These are phyloP conservation scores for Amphiura filiformis DNA, from an alignment of 35 echinoderm and acorn worm genomes.

Conservation along the genomic window DNA sequence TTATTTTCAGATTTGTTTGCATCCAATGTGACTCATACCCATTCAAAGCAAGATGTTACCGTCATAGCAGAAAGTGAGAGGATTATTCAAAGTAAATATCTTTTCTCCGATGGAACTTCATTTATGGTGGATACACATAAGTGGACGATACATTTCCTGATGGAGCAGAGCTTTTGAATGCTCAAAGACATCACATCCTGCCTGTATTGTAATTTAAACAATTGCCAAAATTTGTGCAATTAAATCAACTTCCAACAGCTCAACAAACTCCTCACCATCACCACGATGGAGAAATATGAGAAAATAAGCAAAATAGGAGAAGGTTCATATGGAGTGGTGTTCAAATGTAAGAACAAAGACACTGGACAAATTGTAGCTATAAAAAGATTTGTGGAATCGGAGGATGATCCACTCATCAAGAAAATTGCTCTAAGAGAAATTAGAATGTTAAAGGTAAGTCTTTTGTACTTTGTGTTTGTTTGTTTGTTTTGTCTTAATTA, in stretches of 20 bases:
- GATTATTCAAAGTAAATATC: too few species aligned
- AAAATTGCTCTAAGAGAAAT: slow-evolving; percentile 99
- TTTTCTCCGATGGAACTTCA: too few species aligned
- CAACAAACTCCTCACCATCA: not conserved
- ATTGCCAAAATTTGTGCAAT: not conserved
- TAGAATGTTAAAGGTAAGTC: slow-evolving; percentile 99
- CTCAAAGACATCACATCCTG: not conserved
- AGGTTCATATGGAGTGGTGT: slow-evolving; percentile 98
- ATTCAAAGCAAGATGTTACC: too few species aligned
- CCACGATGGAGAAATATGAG: slow-evolving; percentile 98
- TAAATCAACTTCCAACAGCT: not conserved
- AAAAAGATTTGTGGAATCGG: slow-evolving; percentile 97
- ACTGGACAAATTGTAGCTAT: slow-evolving; percentile 94
- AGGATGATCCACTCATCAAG: slow-evolving; percentile 97
- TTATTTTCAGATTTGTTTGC: too few species aligned
- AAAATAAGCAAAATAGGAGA: slow-evolving; percentile 98
- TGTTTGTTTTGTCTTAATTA: slow-evolving; percentile 14
- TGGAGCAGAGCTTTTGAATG: not conserved
- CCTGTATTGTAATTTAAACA: not conserved
- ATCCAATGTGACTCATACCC: too few species aligned
- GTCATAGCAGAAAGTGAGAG: too few species aligned
- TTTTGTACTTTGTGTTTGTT: too few species aligned
- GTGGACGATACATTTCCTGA: too few species aligned
- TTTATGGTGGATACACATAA: too few species aligned
- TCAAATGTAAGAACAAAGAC: slow-evolving; percentile 97